Evolutionary conservation across 2,797 vertebrate species (phyloP).

Genomic region (Tapera naevia): DNA sequence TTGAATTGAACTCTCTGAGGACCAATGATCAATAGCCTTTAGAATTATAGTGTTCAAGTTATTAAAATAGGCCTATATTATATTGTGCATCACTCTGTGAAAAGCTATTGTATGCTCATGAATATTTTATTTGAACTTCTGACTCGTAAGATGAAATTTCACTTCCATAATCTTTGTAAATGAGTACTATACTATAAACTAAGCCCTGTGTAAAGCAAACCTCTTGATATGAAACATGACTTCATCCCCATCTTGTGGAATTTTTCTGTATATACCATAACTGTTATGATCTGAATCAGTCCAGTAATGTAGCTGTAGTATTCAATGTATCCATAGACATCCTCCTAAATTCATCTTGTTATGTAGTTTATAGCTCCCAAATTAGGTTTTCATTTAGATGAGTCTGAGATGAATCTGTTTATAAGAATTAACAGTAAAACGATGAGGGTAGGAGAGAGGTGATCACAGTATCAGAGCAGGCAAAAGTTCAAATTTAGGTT

Average conservation of each 20-base stretch:
- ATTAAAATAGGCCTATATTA: not conserved
- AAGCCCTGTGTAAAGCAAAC: not conserved
- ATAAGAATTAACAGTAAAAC: not conserved
- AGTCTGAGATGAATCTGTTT: not conserved
- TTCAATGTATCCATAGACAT: not conserved
- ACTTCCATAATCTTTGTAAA: not conserved
- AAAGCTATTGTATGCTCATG: not conserved
- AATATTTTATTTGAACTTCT: not conserved
- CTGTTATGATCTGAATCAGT: not conserved
- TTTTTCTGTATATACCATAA: not conserved
- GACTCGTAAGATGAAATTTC: not conserved
- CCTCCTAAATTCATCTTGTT: not conserved
- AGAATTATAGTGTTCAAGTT: not conserved
- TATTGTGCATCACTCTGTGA: not conserved
- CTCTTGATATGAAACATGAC: not conserved
- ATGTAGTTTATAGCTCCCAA: not conserved
- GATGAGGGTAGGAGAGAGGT: not conserved
- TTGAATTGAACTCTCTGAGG: not conserved
- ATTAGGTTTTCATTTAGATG: not conserved
- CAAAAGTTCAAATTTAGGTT: not conserved
- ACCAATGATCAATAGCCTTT: not conserved
- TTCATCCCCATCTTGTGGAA: slow-evolving; percentile 48
- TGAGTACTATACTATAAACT: not conserved
- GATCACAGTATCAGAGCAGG: not conserved
- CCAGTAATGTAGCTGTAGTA: not conserved